Conservation (phyloP, 2,113 vertebrate genomes). For the Callorhinus ursinus region DNA sequence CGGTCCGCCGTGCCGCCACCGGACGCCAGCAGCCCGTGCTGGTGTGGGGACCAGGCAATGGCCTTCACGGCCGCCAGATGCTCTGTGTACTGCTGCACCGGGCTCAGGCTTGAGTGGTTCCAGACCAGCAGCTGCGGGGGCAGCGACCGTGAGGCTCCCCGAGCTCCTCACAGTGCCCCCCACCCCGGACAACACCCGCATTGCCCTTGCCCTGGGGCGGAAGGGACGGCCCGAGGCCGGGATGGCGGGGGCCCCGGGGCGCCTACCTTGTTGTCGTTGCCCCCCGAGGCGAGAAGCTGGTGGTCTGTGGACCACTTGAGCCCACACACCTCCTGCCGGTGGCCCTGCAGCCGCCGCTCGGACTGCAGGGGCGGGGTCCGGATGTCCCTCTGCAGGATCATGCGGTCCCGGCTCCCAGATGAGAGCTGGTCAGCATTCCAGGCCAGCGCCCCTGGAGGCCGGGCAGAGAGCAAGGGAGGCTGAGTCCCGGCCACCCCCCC, state of each 20-base stretch:
- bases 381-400: conserved; percentile 97
- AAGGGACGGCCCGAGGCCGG: accelerated
- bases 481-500: background rate
- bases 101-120: conserved; percentile 97
- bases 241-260: accelerated
- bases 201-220: accelerated
- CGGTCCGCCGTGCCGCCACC: conserved; percentile 97
- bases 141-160: accelerated
- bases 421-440: conserved; percentile 99
- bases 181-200: accelerated
- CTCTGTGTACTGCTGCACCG: conserved; percentile 98
- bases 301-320: conserved; percentile 99
- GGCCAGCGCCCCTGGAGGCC: conserved; percentile 92
- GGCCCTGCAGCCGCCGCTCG: conserved; percentile 96
- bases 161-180: background rate
- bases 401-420: conserved; percentile 95
- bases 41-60: conserved; percentile 98
- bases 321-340: conserved; percentile 98
- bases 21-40: conserved; percentile 96
- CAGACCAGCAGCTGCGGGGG: conserved; percentile 94
- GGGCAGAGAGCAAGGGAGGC: background rate
- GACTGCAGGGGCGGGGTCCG: conserved; percentile 95
- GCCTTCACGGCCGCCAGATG: conserved; percentile 98
- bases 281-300: conserved; percentile 96
- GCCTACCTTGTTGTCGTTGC: conserved; percentile 98